Evolutionary conservation across 2,888 invertebrate genomes (phyloP).

Genomic region (Drosophila koepferae): DNA sequence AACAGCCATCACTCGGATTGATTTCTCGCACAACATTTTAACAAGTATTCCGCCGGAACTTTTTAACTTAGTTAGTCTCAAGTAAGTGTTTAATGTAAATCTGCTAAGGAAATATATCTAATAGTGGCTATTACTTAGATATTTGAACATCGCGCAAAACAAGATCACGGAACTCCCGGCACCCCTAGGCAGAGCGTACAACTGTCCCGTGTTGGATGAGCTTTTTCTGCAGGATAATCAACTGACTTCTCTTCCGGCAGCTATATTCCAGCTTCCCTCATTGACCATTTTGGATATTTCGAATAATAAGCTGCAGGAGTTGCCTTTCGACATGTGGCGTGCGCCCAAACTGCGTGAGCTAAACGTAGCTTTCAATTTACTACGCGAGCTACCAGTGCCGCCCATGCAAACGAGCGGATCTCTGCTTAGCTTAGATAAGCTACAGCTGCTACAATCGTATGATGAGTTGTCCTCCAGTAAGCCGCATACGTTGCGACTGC

Average conservation of each 20-base stretch:
- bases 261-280: slow-evolving; percentile 92
- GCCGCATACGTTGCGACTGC: slow-evolving; percentile 73
- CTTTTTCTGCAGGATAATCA: slow-evolving; percentile 96
- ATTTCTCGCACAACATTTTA: slow-evolving; percentile 95
- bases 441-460: slow-evolving; percentile 80
- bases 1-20: slow-evolving; percentile 96
- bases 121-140: slow-evolving; percentile 83
- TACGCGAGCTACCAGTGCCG: slow-evolving; percentile 90
- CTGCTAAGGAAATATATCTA: background rate
- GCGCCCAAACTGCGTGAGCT: slow-evolving; percentile 94
- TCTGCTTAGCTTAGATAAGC: slow-evolving; percentile 80
- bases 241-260: slow-evolving; percentile 92
- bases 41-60: slow-evolving; percentile 92
- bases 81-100: slow-evolving; percentile 82
- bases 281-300: slow-evolving; percentile 95
- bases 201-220: slow-evolving; percentile 94
- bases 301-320: slow-evolving; percentile 94
- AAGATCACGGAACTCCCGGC: slow-evolving; percentile 92
- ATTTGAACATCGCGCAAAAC: slow-evolving; percentile 95
- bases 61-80: slow-evolving; percentile 93
- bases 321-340: slow-evolving; percentile 94
- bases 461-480: slow-evolving; percentile 74
- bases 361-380: slow-evolving; percentile 94
- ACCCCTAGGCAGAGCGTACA: slow-evolving; percentile 85
- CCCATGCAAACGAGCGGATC: slow-evolving; percentile 84